Conservation (phyloP, 2,888 invertebrate genomes). For the Ptychoptera contaminata region DNA sequence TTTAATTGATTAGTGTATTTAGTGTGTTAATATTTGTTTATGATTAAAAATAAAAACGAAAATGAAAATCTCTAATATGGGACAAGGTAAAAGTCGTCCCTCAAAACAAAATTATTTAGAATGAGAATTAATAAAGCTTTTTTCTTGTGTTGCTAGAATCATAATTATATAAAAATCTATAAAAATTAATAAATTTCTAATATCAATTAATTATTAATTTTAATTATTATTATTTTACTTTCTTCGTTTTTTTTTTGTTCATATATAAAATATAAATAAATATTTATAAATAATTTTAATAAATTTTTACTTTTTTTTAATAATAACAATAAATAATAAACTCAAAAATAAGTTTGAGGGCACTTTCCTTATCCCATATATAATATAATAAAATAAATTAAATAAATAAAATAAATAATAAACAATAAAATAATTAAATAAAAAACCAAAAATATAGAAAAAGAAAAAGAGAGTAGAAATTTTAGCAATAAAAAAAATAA, state of each 20-base stretch:
- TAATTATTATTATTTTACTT: not conserved
- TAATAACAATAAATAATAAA: not conserved
- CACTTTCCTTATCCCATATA: constrained; percentile 63
- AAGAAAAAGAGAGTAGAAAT: constrained; percentile 16
- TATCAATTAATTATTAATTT: not conserved
- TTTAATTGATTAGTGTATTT: not conserved
- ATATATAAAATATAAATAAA: not conserved
- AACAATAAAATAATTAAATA: not conserved
- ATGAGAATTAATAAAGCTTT: no score
- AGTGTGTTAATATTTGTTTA: not conserved
- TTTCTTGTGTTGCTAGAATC: no score
- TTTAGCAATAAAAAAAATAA: no score
- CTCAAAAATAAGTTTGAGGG: constrained; percentile 38
- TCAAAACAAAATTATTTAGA: not conserved
- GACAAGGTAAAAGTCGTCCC: constrained; percentile 13
- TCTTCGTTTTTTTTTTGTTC: not conserved
- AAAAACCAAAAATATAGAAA: constrained; percentile 11
- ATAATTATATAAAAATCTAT: no score
- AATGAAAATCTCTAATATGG: constrained; percentile 5
- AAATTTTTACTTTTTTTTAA: constrained; percentile 4
- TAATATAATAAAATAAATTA: constrained; percentile 17
- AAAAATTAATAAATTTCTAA: no score
- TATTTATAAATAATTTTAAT: constrained; percentile 1
- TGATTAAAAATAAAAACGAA: not conserved
- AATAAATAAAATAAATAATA: constrained; percentile 16